Evolutionary conservation across 2,888 invertebrate species (phyloP), one percentile per base, ranked within the genome.

Genomic region (Erebia ligea): DNA sequence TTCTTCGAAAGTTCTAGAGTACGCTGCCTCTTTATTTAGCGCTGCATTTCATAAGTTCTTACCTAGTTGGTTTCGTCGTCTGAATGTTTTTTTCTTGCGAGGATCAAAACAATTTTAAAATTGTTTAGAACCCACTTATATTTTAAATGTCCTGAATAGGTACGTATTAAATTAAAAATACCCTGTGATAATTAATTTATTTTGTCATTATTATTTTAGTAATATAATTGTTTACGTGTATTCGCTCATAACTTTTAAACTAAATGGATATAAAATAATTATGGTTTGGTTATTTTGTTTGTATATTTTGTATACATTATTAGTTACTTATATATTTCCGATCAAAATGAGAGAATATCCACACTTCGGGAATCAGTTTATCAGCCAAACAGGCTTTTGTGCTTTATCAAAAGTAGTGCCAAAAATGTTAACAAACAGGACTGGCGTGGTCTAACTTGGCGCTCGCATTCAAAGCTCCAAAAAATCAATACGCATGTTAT

Each of bases 1-100:
- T 65, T 68, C 52, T 58, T 67, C 61, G 42, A 66, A 59, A 68
- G 61, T 70, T 70, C 56, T 34, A 34, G 52, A 58, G 25, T 59
- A 68, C 58, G 68, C 62, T 68, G 45, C 61, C 40, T 52, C 61
- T 73, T 61, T 70, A 56, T 70, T 45, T 45, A 61, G 54, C 58
- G 48, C 40, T 42, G 21, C 42, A 42, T 65, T 56, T 42, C 17
- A 65, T 52, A 52, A 64, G 34, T 40, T 40, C 52, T 52, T 54
- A 34, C 34, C 34, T 34, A 19, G 34, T 40, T 54, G 19, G 45
- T 62, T 62, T 62, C 48, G 48, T 48, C 48, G 48, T 62, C 1
- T 62, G 8, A 48, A 21, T 48, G 48, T 15, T 45, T 48, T 34
- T 45, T 52, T 54, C 19, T 19, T 54, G 9, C 17, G 54, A 54